Conservation (phyloP, 2,797 vertebrate species). For the Champsocephalus esox region DNA sequence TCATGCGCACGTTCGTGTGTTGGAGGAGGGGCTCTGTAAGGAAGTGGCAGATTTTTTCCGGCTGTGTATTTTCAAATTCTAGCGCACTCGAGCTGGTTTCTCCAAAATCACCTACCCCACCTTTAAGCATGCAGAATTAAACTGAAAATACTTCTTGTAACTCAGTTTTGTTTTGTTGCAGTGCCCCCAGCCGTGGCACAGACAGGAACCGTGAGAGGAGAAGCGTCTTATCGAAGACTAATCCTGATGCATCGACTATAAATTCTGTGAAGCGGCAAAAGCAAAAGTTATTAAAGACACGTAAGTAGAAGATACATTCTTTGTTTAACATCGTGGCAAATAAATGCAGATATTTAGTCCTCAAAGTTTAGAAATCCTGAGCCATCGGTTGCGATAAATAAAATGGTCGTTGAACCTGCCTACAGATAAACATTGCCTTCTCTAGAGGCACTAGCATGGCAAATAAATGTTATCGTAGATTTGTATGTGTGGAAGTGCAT, state of each 20-base stretch:
- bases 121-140: background rate
- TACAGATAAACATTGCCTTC: background rate
- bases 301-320: slow-evolving; percentile 43
- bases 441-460: background rate
- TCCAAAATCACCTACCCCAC: too few relatives aligned
- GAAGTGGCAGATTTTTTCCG: too few relatives aligned
- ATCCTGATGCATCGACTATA: background rate
- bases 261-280: background rate
- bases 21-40: too few relatives aligned
- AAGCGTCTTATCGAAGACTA: background rate
- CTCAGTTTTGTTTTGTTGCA: slow-evolving; percentile 15
- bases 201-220: slow-evolving; percentile 10
- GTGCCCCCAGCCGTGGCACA: background rate
- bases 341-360: too few relatives aligned
- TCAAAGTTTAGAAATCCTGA: too few relatives aligned
- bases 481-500: background rate
- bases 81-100: too few relatives aligned
- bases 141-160: background rate
- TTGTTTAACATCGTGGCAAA: background rate
- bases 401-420: too few relatives aligned
- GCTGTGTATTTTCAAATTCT: too few relatives aligned
- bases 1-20: too few relatives aligned
- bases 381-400: too few relatives aligned
- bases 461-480: background rate
- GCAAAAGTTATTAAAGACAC: slow-evolving; percentile 12